These are phyloP conservation scores for Furcifer pardalis DNA, from an alignment of 2,797 vertebrate species.

Conservation along the genomic window DNA sequence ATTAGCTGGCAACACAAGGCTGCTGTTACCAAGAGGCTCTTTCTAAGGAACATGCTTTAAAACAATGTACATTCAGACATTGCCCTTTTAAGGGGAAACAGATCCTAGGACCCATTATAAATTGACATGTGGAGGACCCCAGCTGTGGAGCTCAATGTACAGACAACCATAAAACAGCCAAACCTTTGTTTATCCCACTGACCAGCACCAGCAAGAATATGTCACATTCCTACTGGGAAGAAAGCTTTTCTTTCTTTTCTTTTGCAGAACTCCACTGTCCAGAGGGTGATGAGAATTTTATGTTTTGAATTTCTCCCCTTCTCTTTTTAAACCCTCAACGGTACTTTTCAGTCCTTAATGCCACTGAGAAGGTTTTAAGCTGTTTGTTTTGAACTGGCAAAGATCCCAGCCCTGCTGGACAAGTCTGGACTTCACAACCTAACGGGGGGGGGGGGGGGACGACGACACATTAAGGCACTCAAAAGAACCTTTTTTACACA, in stretches of 20 bases:
- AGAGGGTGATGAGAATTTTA: neutral
- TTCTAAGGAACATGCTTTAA: conserved; percentile 22
- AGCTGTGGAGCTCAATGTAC: conserved; percentile 15
- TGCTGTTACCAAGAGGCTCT: conserved; percentile 10
- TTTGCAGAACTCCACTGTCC: neutral
- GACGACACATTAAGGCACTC: neutral
- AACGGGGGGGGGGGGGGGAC: neutral
- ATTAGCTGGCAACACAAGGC: too few relatives aligned
- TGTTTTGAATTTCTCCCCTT: neutral
- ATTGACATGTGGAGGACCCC: conserved; percentile 56
- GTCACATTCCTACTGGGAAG: neutral
- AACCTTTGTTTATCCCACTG: conserved; percentile 56
- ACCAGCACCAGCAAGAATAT: neutral
- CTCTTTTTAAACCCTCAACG: too few relatives aligned
- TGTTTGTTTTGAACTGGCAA: conserved; percentile 2
- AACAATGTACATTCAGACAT: conserved; percentile 12
- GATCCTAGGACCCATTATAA: conserved; percentile 55
- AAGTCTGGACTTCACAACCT: neutral
- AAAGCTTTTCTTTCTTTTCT: neutral
- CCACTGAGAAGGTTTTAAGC: neutral
- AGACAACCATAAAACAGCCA: conserved; percentile 56
- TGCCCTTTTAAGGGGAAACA: conserved; percentile 68
- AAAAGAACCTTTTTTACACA: neutral
- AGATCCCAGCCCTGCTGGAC: neutral
- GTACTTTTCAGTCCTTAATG: neutral